Evolutionary conservation across 2,113 vertebrate genomes (phyloP).

Genomic region (Semicossyphus pulcher): DNA sequence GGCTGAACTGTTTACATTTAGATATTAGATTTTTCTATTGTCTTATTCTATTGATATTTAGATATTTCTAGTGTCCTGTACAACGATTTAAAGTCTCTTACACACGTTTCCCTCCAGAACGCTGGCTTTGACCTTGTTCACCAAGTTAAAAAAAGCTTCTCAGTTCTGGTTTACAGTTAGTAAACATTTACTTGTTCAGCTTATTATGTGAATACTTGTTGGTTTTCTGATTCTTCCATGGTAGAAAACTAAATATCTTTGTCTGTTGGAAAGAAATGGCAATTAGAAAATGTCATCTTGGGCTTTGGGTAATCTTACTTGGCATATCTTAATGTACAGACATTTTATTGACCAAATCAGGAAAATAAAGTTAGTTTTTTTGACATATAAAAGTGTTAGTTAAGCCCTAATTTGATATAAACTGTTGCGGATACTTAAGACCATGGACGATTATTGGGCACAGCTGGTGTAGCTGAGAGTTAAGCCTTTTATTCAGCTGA

Average conservation of each 20-base stretch:
- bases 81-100: not conserved
- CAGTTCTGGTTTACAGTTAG: too few relatives aligned
- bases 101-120: not conserved
- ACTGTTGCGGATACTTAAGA: not conserved
- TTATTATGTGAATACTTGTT: too few relatives aligned
- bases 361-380: not conserved
- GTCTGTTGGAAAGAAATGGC: too few relatives aligned
- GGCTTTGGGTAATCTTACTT: not conserved
- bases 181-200: too few relatives aligned
- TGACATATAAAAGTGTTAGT: not conserved
- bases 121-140: not conserved
- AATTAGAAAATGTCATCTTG: not conserved
- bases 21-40: too few relatives aligned
- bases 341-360: not conserved
- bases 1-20: too few relatives aligned
- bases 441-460: not conserved
- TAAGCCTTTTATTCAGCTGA: conserved; percentile 5
- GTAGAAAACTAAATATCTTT: too few relatives aligned
- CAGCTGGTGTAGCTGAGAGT: not conserved
- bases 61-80: not conserved
- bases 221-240: too few relatives aligned
- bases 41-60: too few relatives aligned
- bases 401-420: not conserved
- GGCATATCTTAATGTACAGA: not conserved
- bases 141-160: conserved; percentile 15